A percentile compares a stretch with the other conserved stretches of the same genome.
Evolutionary conservation across 2,113 vertebrate species (phyloP).

Genomic region (Sapajus apella): DNA sequence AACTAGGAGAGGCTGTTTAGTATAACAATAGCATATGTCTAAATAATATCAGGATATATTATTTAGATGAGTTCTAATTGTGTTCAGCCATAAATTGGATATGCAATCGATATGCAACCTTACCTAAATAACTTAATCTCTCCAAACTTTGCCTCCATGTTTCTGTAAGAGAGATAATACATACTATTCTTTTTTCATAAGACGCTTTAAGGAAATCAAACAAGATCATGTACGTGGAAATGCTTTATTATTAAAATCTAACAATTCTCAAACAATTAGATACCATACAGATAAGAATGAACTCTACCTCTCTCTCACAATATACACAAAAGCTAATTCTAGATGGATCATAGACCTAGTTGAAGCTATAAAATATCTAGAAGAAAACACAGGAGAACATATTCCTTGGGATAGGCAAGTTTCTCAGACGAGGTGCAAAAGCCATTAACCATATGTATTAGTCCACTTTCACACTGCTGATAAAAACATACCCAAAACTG

Average conservation of each 20-base stretch:
- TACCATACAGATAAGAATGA: background rate
- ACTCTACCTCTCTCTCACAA: background rate
- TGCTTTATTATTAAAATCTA: slow-evolving; percentile 26
- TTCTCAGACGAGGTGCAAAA: background rate
- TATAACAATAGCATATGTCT: background rate
- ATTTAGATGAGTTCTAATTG: background rate
- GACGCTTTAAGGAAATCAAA: background rate
- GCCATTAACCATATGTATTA: background rate
- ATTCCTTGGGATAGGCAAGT: background rate
- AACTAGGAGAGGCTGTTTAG: background rate
- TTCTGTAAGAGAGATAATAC: background rate
- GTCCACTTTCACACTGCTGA: too few relatives aligned
- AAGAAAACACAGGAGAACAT: background rate
- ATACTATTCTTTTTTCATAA: background rate
- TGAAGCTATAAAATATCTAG: background rate
- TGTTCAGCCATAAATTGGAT: background rate
- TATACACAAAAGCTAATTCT: background rate
- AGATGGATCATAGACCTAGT: background rate
- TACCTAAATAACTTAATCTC: background rate
- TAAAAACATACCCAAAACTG: too few relatives aligned
- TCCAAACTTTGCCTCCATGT: background rate
- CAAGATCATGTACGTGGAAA: background rate
- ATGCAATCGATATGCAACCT: background rate
- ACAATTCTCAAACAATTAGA: background rate
- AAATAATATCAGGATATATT: background rate